Base-by-base conservation (phyloP, 1,140 invertebrate species). In the Chelonus insularis region DNA sequence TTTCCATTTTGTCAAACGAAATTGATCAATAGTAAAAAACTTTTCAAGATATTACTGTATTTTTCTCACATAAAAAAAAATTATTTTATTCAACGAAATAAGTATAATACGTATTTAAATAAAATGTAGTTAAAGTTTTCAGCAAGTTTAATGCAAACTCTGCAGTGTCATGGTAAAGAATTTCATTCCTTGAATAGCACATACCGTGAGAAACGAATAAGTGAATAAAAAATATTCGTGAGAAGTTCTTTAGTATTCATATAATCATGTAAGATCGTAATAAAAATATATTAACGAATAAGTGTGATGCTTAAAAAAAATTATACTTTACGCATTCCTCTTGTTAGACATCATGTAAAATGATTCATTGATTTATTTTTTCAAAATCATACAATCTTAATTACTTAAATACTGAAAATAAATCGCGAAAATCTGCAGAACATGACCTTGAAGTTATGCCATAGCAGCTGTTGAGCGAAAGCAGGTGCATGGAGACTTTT, bases 401-500 rank as follows among this genome's bases (percentile, higher is more conserved):
- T n/a, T n/a, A n/a, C n/a, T n/a, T n/a, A n/a, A n/a, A n/a, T n/a
- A n/a, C n/a, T n/a, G 16, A 47, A 47, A 50, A 25, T 29, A 50
- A 23, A 50, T 25, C 25, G 37, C 18, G 21, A 34, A 45, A 29
- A 57, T 36, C 20, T 48, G 32, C 1, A 20, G 34, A 41, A 16
- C 18, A 16, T 36, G 52, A 39, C 60, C 60, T 62, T 62, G 60
- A 62, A 37, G 45, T 20, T 50, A 25, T 20, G 32, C 54, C 60
- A 62, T 20, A 43, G 60, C 60, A 62, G 60, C 45, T 62, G 60
- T 57, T 43, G 54, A 54, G 50, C 37, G 37, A 32, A 23, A 47
- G 60, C 60, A 62, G 60, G 60, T 62, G 60, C 60, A 62, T 51
- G 34, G 48, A 62, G 43, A 50, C 7, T 37, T 25, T 32, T 36